Evolutionary conservation across 2,113 vertebrate genomes (phyloP), one percentile per base, ranked within the genome.

Genomic region (Dipodomys ordii): DNA sequence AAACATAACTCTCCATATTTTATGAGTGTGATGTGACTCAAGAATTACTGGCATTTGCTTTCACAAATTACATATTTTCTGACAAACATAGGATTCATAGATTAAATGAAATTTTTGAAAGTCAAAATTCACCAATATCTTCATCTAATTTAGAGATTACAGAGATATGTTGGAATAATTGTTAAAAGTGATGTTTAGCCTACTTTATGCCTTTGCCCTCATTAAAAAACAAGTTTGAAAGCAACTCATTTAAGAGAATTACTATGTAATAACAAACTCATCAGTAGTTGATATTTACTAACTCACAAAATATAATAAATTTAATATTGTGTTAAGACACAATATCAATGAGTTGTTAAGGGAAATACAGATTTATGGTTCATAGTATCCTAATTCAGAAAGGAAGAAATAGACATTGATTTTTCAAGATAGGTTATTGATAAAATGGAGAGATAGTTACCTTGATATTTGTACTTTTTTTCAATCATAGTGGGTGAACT

Each of bases 351-450:
- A 88, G 16, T 15, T 46, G 64, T 95, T 78, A 85, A 19, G 79
- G 25, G 10, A 85, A 92, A 89, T 73, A 53, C 0, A 81, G 19
- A 84, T 83, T 92, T 92, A 77, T 73, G 79, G 20, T 92, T 94
- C 60, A 90, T 46, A 57, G 2, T 32, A 86, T 67, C 44, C 64
- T 95, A 68, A 86, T 88, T 95, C 30, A 86, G 90, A 71, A 86
- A 85, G 35, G 39, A 77, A 94, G 80, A 94, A 85, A 95, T 93
- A 25, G 57, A 4, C 65, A 94, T 93, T 88, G 83, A 92, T 73
- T 88, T 94, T 91, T 91, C 44, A 88, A 82, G 57, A 93, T 86
- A 65, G 32, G 11, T 94, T 91, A 89, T 74, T 83, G 84, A 87
- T 83, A 79, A 83, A 89, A 69, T 83, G 7, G 39, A 91, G 57